Evolutionary conservation across 2,888 invertebrate genomes (phyloP), one percentile per base, ranked within the genome.

Genomic region (Oscheius myriophilus): DNA sequence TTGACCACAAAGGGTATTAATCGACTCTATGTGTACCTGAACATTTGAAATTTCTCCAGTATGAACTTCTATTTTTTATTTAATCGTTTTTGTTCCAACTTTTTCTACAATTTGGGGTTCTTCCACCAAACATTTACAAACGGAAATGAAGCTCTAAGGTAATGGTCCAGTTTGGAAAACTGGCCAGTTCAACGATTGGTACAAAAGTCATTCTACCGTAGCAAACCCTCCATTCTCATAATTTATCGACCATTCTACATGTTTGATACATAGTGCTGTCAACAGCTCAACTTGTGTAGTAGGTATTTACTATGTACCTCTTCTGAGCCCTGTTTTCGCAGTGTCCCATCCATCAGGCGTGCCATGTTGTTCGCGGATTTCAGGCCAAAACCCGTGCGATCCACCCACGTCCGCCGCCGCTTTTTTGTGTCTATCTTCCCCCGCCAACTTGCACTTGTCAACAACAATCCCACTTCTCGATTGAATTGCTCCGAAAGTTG

Each of bases 341-440:
- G 49, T 46, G 49, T 49, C 49, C 61, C 61, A 61, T 61, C 61
- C 61, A 61, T 61, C 61, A 61, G 61, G 61, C 61, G 61, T 61
- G 61, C 61, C 61, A 61, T 61, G 61, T 61, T 61, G 61, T 61
- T 61, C 61, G 58, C 58, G 61, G 61, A 61, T 61, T 61, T 61
- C 61, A 61, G 61, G 61, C 61, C 61, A 61, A 61, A n/a, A 61
- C 61, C 61, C 49, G 61, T 61, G 61, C 49, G 61, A 61, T 61
- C 61, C 61, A 61, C 61, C 61, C 61, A 61, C 61, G 61, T 61
- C 61, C 61, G 61, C 46, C 61, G 61, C 18, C 61, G 49, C 49
- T 4, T 49, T 61, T 61, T 61, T 61, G 25, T 45, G 49, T 25
- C 61, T 39, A 61, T 61, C 61, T 49, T 49, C 61, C 61, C 41